These are phyloP conservation scores for Drosophila persimilis DNA, from an alignment of 1,140 invertebrate genomes.

Conservation along the genomic window DNA sequence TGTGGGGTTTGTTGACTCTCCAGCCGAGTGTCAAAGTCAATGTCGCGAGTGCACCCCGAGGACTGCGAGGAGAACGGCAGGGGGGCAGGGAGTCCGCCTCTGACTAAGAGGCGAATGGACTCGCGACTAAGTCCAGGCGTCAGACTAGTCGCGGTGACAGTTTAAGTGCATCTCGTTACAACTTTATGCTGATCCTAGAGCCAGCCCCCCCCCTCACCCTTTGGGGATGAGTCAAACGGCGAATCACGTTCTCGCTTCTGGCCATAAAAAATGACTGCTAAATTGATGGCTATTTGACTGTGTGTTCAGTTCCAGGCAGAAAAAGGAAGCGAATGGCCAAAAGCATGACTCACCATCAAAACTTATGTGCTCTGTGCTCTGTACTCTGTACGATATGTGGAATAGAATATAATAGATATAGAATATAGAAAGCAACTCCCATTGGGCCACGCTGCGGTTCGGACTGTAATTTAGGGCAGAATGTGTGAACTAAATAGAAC, in stretches of 20 bases:
- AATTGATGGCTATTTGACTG: conserved; percentile 22
- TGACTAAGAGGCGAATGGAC: too few relatives aligned
- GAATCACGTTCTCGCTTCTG: conserved; percentile 37
- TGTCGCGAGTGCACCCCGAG: conserved; percentile 19
- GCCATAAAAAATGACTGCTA: conserved; percentile 28
- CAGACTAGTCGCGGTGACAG: conserved; percentile 34
- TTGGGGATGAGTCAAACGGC: conserved; percentile 12
- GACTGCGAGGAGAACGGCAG: neutral
- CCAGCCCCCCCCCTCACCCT: neutral
- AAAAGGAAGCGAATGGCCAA: conserved; percentile 39
- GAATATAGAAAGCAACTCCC: too few relatives aligned
- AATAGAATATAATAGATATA: too few relatives aligned
- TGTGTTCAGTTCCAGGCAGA: conserved; percentile 22
- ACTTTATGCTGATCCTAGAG: conserved; percentile 14
- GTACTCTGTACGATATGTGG: too few relatives aligned
- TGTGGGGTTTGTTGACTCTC: conserved; percentile 37
- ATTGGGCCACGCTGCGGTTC: too few relatives aligned
- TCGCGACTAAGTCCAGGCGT: conserved; percentile 1
- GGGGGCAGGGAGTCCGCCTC: too few relatives aligned
- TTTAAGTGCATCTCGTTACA: conserved; percentile 41
- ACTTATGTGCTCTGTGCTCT: too few relatives aligned
- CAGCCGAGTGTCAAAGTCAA: conserved; percentile 47
- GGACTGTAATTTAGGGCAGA: too few relatives aligned
- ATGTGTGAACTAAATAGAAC: too few relatives aligned
- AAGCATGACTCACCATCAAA: conserved; percentile 1